Base-by-base conservation (phyloP, 2,888 invertebrate species). In the Scotopteryx bipunctaria region DNA sequence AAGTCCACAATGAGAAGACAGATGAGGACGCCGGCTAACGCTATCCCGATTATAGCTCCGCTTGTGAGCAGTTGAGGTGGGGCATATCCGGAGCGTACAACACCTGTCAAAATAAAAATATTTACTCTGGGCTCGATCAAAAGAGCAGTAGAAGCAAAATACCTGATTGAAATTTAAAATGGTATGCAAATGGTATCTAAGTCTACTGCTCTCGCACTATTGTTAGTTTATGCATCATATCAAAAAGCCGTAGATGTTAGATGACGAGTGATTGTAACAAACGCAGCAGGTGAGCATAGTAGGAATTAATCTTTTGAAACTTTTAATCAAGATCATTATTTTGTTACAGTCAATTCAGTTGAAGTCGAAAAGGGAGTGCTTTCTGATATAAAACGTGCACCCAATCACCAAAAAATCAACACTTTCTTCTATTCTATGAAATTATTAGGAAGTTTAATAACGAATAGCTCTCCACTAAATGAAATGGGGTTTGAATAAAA, bases 1-100 rank as follows among this genome's bases (percentile, higher is more conserved):
- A 97, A 91, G 78, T 99, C 98, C 66, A 98, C 93, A 60, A 98
- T 91, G 67, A 98, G 86, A 55, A 98, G 91, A 58, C 97, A 92
- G 61, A 96, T 86, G 41, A 96, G 91, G 35, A 98, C 93, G 36
- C 96, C 95, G 31, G 94, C 95, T 53, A 98, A 91, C 21, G 97
- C 96, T 66, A 98, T 94, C 57, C 96, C 96, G 66, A 98, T 95
- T 68, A 98, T 96, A 49, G 95, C 93, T 8, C 94, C 93, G 68
- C 94, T 95, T 64, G 94, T 94, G 57, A 95, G 89, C 41, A 92
- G 79, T 51, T 93, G 91, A 11, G 86, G 81, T 42, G 84, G 86
- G 17, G 89, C 89, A 70, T 82, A 89, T 66, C 87, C 89, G 57
- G 87, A 86, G 42, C 83, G 80, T 73, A 83, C 81, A 56, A 90